Evolutionary conservation across 2,888 invertebrate genomes (phyloP), one percentile per base, ranked within the genome.

Genomic region (Drosophila niveifrons): DNA sequence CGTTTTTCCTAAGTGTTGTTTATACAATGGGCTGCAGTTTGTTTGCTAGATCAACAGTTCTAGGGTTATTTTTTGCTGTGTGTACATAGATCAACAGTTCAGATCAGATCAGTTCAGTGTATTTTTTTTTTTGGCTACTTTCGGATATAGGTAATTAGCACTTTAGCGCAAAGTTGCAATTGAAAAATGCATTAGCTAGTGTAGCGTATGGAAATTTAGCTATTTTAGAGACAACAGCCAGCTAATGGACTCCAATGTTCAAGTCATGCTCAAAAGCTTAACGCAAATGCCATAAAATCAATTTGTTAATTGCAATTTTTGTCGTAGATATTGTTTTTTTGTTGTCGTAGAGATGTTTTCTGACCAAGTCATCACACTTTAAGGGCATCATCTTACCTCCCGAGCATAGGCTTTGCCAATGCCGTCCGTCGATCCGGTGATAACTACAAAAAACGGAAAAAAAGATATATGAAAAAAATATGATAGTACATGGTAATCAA

Each of bases 361-460:
- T 50, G 56, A 15, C 46, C 58, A 64, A 69, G 55, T 81, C 66
- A 73, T 66, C n/a, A 17, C 23, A 50, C 11, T 9, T 34, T 23
- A 18, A 44, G 15, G 28, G 10, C 6, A 39, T 23, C 6, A 39
- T 23, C 18, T 88, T 92, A 95, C 95, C 90, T 95, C 94, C 91
- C 94, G 94, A 0, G 96, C 97, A 89, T 96, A 98, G 17, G 97
- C 96, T 92, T 97, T 97, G 73, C 98, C 98, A 72, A 98, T 95
- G 3, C 98, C 98, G 93, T 97, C 97, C 0, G 97, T 97, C 11
- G 96, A 95, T 10, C 98, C 98, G 13, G 98, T 98, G 11, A 98
- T 93, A 83, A 98, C 97, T 96, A 93, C 48, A 95, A 90, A 13
- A 15, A 47, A 13, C 8, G 44, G 1, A 23, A 36, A 18, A 18